These are phyloP conservation scores for Hozukius guyotensis DNA, from an alignment of 2,797 vertebrate genomes.

Conservation along the genomic window DNA sequence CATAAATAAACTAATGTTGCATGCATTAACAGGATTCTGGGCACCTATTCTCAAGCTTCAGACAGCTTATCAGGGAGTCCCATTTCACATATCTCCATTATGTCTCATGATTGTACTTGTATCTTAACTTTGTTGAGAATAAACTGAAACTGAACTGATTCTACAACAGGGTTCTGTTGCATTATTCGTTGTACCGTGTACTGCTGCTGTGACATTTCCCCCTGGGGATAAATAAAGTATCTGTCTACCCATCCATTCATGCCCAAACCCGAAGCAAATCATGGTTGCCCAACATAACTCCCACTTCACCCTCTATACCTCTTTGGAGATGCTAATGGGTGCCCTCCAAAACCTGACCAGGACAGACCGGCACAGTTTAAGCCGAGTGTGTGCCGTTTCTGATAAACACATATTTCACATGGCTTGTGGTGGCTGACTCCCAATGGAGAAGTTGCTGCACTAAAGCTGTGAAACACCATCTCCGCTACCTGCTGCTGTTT, in stretches of 20 bases:
- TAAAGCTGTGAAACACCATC: not conserved
- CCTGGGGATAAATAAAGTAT: too few species aligned
- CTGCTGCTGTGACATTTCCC: too few species aligned
- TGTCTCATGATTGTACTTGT: too few species aligned
- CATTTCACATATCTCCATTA: too few species aligned
- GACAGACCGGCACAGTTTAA: not conserved
- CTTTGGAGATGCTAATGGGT: not conserved
- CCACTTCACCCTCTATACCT: not conserved
- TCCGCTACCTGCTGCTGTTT: not conserved
- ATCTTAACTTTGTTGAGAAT: too few species aligned
- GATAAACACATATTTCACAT: not conserved
- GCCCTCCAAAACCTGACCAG: not conserved
- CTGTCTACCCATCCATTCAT: not conserved
- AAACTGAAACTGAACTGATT: too few species aligned
- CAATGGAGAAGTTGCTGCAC: not conserved
- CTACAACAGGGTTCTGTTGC: too few species aligned
- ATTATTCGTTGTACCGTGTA: too few species aligned
- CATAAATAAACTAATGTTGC: not conserved
- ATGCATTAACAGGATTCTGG: too few species aligned
- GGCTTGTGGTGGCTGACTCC: not conserved
- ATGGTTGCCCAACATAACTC: too few species aligned
- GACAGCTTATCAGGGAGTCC: too few species aligned
- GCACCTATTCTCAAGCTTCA: too few species aligned
- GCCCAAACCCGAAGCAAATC: not conserved
- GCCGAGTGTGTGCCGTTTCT: not conserved